Conservation (phyloP, 92 coral and sea anemone species). For the Umimayanthus kanabou region DNA sequence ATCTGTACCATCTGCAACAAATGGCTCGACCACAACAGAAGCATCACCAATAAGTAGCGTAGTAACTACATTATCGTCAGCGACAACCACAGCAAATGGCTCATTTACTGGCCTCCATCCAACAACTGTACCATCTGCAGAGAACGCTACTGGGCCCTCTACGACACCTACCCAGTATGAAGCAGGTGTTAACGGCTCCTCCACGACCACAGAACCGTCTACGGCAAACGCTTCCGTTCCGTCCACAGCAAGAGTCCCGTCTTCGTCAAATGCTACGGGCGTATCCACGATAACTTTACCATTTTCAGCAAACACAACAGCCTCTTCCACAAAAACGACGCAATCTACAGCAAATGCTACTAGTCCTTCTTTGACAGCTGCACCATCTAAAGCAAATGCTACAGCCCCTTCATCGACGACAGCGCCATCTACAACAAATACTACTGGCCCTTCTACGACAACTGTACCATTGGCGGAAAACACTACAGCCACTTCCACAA, state of each 20-base stretch:
- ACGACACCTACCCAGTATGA: background rate
- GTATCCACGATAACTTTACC: background rate
- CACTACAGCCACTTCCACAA: background rate
- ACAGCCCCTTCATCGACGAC: background rate
- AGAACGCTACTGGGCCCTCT: background rate
- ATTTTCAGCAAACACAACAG: background rate
- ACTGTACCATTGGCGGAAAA: background rate
- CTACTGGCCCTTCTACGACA: constrained; percentile 9
- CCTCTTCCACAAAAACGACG: background rate
- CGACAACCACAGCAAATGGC: background rate
- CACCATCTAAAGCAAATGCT: background rate
- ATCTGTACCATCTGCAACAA: background rate
- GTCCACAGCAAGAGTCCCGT: background rate
- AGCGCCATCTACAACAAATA: background rate
- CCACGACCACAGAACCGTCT: background rate
- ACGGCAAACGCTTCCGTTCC: background rate
- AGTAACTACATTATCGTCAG: background rate
- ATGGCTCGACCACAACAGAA: background rate
- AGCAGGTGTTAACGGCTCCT: background rate
- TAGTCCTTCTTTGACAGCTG: background rate
- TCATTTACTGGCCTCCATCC: background rate
- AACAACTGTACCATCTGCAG: background rate
- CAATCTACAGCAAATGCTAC: background rate
- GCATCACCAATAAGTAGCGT: background rate
- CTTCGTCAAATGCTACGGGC: background rate